Evolutionary conservation across 2,888 invertebrate genomes (phyloP), one percentile per base, ranked within the genome.

Genomic region (Koerneria pararmatus): DNA sequence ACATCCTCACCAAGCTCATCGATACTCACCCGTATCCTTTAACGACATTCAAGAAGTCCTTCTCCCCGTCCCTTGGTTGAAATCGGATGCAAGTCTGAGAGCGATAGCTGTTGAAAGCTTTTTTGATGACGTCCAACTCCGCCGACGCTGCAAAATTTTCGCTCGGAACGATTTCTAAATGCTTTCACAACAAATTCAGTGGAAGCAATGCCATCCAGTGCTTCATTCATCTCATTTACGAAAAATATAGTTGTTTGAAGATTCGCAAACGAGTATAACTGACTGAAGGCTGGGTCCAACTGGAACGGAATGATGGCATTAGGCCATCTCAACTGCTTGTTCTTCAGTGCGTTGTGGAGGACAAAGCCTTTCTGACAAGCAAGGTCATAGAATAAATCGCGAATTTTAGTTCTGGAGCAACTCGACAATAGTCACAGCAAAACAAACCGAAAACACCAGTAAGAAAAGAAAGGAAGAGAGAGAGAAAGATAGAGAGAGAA

Each of bases 41-140:
- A 48, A 78, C 75, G 31, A 82, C 78, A 65, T 78, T 75, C 56
- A 85, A 76, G 69, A 82, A 85, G 65, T 83, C 84, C 1, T 65
- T 48, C 64, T 85, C 83, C 6, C 67, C 73, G 19, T 72, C 72
- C 11, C 83, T 71, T 15, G 82, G 82, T 57, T 77, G 73, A 67
- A 85, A 84, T 8, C 80, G 74, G 61, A 85, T 82, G 65, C 85
- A 85, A 2, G 79, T 78, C 53, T 78, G 76, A 4, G 80, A 79
- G 24, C 83, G 74, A 56, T 82, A 82, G 15, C 70, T 77, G 27
- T 72, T 69, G 67, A 82, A 79, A 0, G 80, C 81, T 34, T 74
- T 74, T 59, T 80, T 77, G 37, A 82, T 74, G 34, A 78, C 72
- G 59, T 73, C 70, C 19, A 76, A 74, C 63, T 82, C 82, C 31